Conservation (phyloP, 2,888 invertebrate genomes). For the Laspeyria flexula region DNA sequence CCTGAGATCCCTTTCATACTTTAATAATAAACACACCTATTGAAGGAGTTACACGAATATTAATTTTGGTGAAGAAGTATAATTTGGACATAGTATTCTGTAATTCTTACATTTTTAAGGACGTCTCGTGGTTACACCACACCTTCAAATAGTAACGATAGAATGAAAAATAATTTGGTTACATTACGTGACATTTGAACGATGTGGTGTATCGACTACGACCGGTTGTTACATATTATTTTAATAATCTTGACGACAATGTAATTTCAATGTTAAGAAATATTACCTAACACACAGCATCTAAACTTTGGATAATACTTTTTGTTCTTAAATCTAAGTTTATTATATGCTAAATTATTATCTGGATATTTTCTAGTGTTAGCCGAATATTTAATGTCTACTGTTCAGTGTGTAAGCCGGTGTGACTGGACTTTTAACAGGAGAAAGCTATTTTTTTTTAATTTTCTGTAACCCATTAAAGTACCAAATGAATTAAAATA, state of each 20-base stretch:
- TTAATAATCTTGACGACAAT: slow-evolving; percentile 58
- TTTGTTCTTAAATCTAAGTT: slow-evolving; percentile 76
- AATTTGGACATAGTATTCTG: slow-evolving; percentile 48
- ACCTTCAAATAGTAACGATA: slow-evolving; percentile 51
- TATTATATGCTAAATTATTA: slow-evolving; percentile 80
- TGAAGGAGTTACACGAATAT: slow-evolving; percentile 46
- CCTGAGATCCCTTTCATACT: slow-evolving; percentile 70
- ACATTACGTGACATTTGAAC: slow-evolving; percentile 43
- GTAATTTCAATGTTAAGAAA: slow-evolving; percentile 69
- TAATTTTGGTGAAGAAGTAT: slow-evolving; percentile 43
- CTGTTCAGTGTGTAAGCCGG: slow-evolving; percentile 67
- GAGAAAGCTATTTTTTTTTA: slow-evolving; percentile 59
- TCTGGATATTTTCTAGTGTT: slow-evolving; percentile 75
- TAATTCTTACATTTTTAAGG: slow-evolving; percentile 40
- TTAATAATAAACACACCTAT: slow-evolving; percentile 49
- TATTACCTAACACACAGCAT: slow-evolving; percentile 77
- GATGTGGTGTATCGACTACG: slow-evolving; percentile 51
- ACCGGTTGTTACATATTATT: slow-evolving; percentile 44
- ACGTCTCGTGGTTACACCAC: slow-evolving; percentile 48
- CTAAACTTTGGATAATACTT: slow-evolving; percentile 85
- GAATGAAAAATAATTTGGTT: slow-evolving; percentile 46
- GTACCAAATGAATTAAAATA: slow-evolving; percentile 66
- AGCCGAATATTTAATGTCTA: slow-evolving; percentile 69
- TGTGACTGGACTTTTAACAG: slow-evolving; percentile 57
- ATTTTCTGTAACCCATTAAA: slow-evolving; percentile 56